Evolutionary conservation across 2,888 invertebrate genomes (phyloP).

Genomic region (Cataglyphis rosenhaueri): DNA sequence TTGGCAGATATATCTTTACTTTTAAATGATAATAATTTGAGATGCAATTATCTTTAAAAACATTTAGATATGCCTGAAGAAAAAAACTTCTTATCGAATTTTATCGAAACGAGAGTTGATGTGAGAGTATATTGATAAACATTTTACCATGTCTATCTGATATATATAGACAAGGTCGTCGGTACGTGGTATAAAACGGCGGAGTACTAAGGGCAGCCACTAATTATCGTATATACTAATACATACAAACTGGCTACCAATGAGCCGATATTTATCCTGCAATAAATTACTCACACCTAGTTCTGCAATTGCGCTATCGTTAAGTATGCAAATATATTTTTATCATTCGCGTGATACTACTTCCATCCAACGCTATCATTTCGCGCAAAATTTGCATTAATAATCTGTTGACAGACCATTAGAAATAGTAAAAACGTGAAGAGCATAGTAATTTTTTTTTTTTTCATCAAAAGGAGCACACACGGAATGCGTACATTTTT

Average conservation of each 20-base stretch:
- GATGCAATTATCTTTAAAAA: slow-evolving; percentile 15
- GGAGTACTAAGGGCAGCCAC: slow-evolving; percentile 49
- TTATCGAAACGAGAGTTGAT: slow-evolving; percentile 25
- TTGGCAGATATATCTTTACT: neutral
- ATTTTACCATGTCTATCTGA: slow-evolving; percentile 36
- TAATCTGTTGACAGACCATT: neutral
- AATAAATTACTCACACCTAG: slow-evolving; percentile 55
- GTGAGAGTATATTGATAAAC: slow-evolving; percentile 55
- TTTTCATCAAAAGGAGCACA: neutral
- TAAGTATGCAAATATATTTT: neutral
- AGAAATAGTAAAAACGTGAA: slow-evolving; percentile 3
- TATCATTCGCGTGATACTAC: neutral
- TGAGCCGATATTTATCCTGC: slow-evolving; percentile 43
- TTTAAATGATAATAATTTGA: slow-evolving; percentile 12
- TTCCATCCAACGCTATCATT: neutral
- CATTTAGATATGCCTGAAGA: slow-evolving; percentile 19
- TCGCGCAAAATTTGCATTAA: neutral
- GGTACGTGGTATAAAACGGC: slow-evolving; percentile 48
- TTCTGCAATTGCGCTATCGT: slow-evolving; percentile 20
- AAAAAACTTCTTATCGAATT: slow-evolving; percentile 55
- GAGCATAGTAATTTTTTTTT: slow-evolving; percentile 7
- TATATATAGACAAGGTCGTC: slow-evolving; percentile 39
- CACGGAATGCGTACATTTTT: neutral
- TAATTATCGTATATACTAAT: slow-evolving; percentile 63
- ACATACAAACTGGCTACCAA: slow-evolving; percentile 55